phyloP scores from a whole-genome alignment of 2,797 vertebrate genomes.

The Notolepis coatsorum region DNA sequence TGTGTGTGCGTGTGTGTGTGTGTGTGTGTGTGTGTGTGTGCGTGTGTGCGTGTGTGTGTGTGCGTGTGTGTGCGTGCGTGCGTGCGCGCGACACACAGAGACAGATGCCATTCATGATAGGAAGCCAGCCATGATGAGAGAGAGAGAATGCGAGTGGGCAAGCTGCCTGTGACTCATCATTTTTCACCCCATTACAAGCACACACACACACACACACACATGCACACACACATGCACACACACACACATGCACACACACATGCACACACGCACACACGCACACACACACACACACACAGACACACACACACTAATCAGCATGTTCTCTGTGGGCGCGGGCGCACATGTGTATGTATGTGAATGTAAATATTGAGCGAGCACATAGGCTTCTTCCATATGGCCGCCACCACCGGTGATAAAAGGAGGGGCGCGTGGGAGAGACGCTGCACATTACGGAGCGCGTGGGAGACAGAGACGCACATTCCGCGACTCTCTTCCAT shows the following conservation, averaged over 20 bases:
- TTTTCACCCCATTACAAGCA: not conserved
- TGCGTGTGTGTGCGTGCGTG: not conserved
- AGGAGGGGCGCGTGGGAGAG: slow-evolving; percentile 70
- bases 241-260: slow-evolving; percentile 7
- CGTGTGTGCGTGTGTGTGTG: not conserved
- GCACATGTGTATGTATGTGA: slow-evolving; percentile 30
- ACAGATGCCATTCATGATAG: slow-evolving; percentile 35
- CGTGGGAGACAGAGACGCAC: no score
- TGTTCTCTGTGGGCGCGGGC: slow-evolving; percentile 28
- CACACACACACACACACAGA: slow-evolving; percentile 5
- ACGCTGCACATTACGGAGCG: no score
- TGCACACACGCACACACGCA: not conserved
- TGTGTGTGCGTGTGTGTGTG: not conserved
- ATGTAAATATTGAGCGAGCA: slow-evolving; percentile 69
- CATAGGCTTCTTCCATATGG: slow-evolving; percentile 70
- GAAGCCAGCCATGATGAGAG: slow-evolving; percentile 26
- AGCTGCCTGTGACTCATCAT: slow-evolving; percentile 19
- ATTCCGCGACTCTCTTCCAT: slow-evolving; percentile 72
- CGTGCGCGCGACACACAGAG: not conserved
- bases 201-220: not conserved
- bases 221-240: not conserved
- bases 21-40: not conserved
- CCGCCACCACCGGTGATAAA: slow-evolving; percentile 65
- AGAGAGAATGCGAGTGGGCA: not conserved
- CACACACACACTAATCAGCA: slow-evolving; percentile 28